These are phyloP conservation scores for Perizoma flavofasciatum DNA, from an alignment of 2,888 invertebrate genomes.

Conservation along the genomic window DNA sequence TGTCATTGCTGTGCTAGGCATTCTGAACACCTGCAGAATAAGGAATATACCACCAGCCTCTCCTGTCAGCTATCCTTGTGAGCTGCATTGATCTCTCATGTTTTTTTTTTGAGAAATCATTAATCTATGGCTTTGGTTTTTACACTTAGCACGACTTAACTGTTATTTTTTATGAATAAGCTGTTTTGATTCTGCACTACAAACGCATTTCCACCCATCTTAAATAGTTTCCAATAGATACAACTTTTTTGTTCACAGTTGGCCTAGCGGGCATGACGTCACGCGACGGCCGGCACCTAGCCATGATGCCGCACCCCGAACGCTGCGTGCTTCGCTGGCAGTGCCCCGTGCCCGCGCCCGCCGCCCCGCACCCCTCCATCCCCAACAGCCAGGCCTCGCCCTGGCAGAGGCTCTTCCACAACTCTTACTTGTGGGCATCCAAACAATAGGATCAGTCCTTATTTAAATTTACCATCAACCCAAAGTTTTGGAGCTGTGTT, in stretches of 20 bases:
- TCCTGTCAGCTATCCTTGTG: too few species aligned
- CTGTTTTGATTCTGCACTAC: too few species aligned
- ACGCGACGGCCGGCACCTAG: conserved; percentile 95
- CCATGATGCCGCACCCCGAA: conserved; percentile 99
- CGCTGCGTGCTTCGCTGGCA: conserved; percentile 95
- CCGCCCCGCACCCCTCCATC: conserved; percentile 59
- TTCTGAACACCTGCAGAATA: too few species aligned
- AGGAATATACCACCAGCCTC: too few species aligned
- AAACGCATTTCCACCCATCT: not conserved
- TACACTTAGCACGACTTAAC: too few species aligned
- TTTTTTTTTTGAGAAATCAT: too few species aligned
- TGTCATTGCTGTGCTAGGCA: too few species aligned
- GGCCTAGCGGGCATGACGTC: conserved; percentile 97
- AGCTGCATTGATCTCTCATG: too few species aligned
- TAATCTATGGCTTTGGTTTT: too few species aligned
- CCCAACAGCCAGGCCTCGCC: conserved; percentile 88
- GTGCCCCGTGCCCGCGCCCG: conserved; percentile 86
- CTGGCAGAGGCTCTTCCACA: conserved; percentile 96
- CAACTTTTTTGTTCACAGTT: conserved; percentile 59
- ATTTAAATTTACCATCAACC: too few species aligned
- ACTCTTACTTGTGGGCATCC: conserved; percentile 91
- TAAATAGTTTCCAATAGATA: not conserved
- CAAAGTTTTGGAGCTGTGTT: too few species aligned
- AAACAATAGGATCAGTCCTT: conserved; percentile 39
- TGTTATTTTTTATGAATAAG: too few species aligned